Evolutionary conservation across 2,888 invertebrate species (phyloP).

Genomic region (Troglohyphantes excavatus): DNA sequence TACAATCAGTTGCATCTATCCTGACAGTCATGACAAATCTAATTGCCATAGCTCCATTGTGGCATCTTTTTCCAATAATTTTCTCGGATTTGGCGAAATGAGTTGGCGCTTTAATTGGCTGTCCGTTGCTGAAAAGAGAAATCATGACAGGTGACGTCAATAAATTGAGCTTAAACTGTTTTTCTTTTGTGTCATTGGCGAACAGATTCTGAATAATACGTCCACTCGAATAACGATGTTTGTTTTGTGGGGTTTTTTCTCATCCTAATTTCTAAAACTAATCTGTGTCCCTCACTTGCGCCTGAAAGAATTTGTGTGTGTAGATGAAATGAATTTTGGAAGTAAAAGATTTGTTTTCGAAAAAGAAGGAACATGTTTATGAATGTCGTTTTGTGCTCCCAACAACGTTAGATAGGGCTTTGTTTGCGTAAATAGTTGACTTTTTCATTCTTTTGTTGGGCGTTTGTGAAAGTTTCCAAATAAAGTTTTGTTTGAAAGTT

Average conservation of each 20-base stretch:
- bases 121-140: not conserved
- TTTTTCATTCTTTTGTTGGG: not conserved
- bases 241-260: not conserved
- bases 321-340: not conserved
- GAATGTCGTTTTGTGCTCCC: not conserved
- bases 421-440: not conserved
- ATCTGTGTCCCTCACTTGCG: not conserved
- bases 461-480: not conserved
- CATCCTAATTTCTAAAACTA: not conserved
- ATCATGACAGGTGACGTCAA: slow-evolving; percentile 41
- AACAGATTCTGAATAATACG: not conserved
- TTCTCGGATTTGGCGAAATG: slow-evolving; percentile 34
- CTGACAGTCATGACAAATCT: slow-evolving; percentile 47
- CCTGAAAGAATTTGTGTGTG: not conserved
- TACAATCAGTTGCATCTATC: slow-evolving; percentile 24
- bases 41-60: slow-evolving; percentile 39
- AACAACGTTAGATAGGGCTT: not conserved
- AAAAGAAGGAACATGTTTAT: not conserved
- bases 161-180: slow-evolving; percentile 55
- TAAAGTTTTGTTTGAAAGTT: not conserved
- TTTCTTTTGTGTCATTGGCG: slow-evolving; percentile 2
- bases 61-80: slow-evolving; percentile 7
- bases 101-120: slow-evolving; percentile 70
- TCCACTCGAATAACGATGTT: slow-evolving; percentile 5
- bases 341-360: not conserved